Percentiles rank a stretch among this genome's conserved stretches.
Evolutionary conservation across 2,888 invertebrate species (phyloP).

Genomic region (Thyatira batis): DNA sequence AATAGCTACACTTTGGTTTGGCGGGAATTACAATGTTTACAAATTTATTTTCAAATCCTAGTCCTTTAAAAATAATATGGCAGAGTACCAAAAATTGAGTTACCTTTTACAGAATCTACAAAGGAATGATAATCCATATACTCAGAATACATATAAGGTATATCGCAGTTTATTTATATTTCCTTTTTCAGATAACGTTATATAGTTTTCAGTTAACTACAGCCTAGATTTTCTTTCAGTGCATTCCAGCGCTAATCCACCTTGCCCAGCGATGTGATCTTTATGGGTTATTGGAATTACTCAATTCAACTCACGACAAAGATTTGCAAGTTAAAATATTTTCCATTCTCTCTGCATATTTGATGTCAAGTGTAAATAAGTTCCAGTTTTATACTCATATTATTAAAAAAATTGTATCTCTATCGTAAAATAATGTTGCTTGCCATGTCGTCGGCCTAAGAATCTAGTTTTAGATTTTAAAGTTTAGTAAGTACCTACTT

Average conservation of each 20-base stretch:
- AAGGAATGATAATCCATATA: neutral
- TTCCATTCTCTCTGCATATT: slow-evolving; percentile 47
- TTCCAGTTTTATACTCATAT: neutral
- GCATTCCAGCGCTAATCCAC: slow-evolving; percentile 22
- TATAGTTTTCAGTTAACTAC: neutral
- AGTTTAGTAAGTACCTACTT: neutral
- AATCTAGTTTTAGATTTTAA: too few species aligned
- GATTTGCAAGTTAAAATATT: slow-evolving; percentile 53
- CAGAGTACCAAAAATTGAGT: neutral
- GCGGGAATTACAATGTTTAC: neutral
- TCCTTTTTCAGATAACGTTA: too few species aligned
- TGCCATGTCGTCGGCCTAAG: too few species aligned
- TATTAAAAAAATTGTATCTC: neutral
- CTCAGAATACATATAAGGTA: neutral
- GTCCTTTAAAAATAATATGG: neutral
- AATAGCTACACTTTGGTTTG: too few species aligned
- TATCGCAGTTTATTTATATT: too few species aligned
- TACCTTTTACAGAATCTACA: neutral
- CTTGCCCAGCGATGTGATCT: slow-evolving; percentile 35
- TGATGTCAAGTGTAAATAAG: slow-evolving; percentile 54
- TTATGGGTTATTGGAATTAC: slow-evolving; percentile 41
- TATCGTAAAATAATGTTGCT: neutral
- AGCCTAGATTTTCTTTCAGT: slow-evolving; percentile 23
- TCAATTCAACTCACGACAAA: slow-evolving; percentile 42
- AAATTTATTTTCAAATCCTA: neutral